Percentiles rank a stretch among this genome's conserved stretches.
Evolutionary conservation across 2,113 vertebrate genomes (phyloP).

Genomic region (Suncus etruscus): DNA sequence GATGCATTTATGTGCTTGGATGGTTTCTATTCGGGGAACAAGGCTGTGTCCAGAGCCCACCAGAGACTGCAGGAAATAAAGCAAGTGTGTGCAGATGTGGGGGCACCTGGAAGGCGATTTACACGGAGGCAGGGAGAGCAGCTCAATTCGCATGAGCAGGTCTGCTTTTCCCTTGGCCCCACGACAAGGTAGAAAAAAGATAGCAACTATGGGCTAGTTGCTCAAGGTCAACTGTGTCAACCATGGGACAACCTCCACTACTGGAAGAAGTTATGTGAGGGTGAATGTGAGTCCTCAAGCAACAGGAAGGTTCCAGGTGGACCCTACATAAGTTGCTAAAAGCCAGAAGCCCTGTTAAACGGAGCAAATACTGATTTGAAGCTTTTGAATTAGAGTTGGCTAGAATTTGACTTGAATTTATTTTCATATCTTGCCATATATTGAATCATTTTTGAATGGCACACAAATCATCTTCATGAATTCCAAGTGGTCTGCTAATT

Average conservation of each 20-base stretch:
- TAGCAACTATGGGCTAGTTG: too few species aligned
- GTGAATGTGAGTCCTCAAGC: too few species aligned
- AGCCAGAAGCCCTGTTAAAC: background rate
- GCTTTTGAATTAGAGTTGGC: background rate
- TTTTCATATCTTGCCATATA: constrained; percentile 28
- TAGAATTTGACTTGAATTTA: constrained; percentile 48
- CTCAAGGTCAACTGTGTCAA: too few species aligned
- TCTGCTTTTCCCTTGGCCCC: background rate
- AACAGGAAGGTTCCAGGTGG: background rate
- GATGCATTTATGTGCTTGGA: background rate
- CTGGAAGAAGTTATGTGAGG: too few species aligned
- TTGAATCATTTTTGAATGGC: constrained; percentile 23
- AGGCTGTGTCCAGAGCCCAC: background rate
- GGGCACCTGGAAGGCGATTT: background rate
- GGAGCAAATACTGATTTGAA: constrained; percentile 13
- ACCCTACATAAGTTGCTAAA: background rate
- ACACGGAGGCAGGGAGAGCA: background rate
- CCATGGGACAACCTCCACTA: too few species aligned
- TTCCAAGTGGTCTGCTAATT: constrained; percentile 44
- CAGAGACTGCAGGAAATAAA: background rate
- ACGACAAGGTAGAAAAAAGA: too few species aligned
- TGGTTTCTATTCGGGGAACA: background rate
- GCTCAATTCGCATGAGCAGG: background rate
- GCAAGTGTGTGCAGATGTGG: background rate
- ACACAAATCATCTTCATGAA: background rate